These are phyloP conservation scores for Cricetomys ansorgei DNA, from an alignment of 2,113 vertebrate genomes.

Conservation along the genomic window DNA sequence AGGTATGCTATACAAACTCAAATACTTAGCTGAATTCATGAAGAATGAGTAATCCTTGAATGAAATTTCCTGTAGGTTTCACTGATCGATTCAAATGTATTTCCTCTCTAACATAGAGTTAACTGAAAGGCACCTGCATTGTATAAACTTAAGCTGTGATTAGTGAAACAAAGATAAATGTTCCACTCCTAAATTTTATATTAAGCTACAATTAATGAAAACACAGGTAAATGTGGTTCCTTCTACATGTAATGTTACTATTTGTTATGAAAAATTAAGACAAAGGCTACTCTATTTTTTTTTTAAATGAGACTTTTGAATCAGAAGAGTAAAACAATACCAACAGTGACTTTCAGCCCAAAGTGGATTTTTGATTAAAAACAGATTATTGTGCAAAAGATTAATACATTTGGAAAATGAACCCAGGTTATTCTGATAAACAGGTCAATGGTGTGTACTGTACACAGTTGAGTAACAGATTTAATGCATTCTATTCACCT, in stretches of 20 bases:
- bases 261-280: constrained; percentile 47
- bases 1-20: constrained; percentile 27
- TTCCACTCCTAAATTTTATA: no score
- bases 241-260: constrained; percentile 19
- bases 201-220: no score
- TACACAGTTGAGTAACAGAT: background rate
- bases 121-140: background rate
- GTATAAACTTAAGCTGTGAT: constrained; percentile 37
- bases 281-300: background rate
- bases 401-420: background rate
- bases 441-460: background rate
- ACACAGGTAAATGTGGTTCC: background rate
- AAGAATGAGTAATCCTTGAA: background rate
- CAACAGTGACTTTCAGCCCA: constrained; percentile 22
- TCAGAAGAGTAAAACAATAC: background rate
- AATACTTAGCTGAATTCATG: background rate
- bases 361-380: constrained; percentile 35
- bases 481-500: constrained; percentile 8
- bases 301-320: constrained; percentile 4
- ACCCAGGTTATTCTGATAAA: background rate
- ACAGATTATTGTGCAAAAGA: background rate
- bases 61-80: background rate
- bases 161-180: constrained; percentile 10
- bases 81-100: background rate
- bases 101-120: background rate